Base-by-base conservation (phyloP, 2,797 vertebrate species). In the Hafferia zeledoni region DNA sequence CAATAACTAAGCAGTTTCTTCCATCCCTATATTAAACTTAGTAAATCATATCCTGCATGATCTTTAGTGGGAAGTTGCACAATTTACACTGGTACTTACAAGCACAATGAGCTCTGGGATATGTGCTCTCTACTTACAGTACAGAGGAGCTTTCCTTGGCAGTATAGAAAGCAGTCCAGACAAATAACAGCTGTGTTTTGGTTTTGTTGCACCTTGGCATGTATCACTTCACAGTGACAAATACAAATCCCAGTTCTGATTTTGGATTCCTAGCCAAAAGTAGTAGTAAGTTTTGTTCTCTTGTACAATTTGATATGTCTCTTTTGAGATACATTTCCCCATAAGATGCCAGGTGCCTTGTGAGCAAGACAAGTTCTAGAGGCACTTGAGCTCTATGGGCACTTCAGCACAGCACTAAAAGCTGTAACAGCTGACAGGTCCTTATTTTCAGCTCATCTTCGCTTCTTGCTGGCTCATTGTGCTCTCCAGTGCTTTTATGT, bases 211-310 rank as follows among this genome's bases (percentile, higher is more conserved):
- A 79, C 84, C 47, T 93, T 5, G 3, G 41, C 60, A 14, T 25
- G 41, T 74, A 52, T 84, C 68, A 37, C 47, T 92, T 91, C 55
- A 44, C 23, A 15, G 28, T 65, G 55, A 67, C 92, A 89, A 83
- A 81, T 53, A 61, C 1, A 78, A 94, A 87, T 77, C 52, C 41
- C 68, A 16, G 11, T 70, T 84, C 87, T 91, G 64, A 74, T 85
- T 90, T 79, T 70, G 49, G 37, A 83, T 94, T 93, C 52, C 68
- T 63, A 27, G 63, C n/a, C 83, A 91, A 89, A 95, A 80, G 39
- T 56, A 64, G 16, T 12, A 70, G 12, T 59, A 85, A 90, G 43
- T 67, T 93, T 57, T 90, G n/a, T 70, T 72, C 28, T 69, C 60
- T 74, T 17, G 1, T 11, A 33, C 31, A 27, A 4, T 82, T 82